Base-by-base conservation (phyloP, 2,113 vertebrate species). In the Petrocephalus microphthalmus region DNA sequence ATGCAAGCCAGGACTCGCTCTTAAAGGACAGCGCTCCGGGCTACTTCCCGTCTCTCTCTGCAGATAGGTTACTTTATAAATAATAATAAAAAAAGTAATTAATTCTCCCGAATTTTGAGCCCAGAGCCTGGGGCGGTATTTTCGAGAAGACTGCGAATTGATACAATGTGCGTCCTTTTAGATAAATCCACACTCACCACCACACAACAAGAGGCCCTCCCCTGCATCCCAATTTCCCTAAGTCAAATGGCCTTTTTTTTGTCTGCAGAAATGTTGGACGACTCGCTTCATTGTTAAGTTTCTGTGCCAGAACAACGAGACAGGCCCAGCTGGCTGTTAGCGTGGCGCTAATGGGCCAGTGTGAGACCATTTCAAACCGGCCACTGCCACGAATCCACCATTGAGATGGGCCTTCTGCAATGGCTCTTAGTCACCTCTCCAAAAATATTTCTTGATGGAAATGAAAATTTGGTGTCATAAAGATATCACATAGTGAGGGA, bases 81-180 rank as follows among this genome's bases (percentile, higher is more conserved):
- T 88, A 96, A 86, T 84, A 91, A 90, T 89, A 94, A 94, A 94
- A 86, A 96, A 97, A 95, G 96, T 95, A 96, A 97, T 97, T 97
- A 97, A 96, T 96, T 97, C 95, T 95, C 95, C 96, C 94, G 93
- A 92, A 95, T 96, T 95, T 95, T 96, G 95, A 97, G 96, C 96
- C 91, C 94, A 94, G 56, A 83, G 96, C 96, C 89, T 87, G 91
- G 95, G 95, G 96, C 94, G n/a, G 92, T 95, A 90, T 60, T 93
- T 94, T 93, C 94, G 71, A 22, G 52, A 93, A 95, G 94, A 94
- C 96, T 95, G 96, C 92, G 94, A 97, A 97, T 92, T 95, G 94
- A 96, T 96, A 97, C 95, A 97, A 97, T 98, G 97, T 99, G 98
- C 96, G 96, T 97, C 97, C 97, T 99, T 97, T 99, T 96, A 98